These are phyloP conservation scores for Abscondita cerata DNA, from an alignment of 2,888 invertebrate genomes.

Conservation along the genomic window DNA sequence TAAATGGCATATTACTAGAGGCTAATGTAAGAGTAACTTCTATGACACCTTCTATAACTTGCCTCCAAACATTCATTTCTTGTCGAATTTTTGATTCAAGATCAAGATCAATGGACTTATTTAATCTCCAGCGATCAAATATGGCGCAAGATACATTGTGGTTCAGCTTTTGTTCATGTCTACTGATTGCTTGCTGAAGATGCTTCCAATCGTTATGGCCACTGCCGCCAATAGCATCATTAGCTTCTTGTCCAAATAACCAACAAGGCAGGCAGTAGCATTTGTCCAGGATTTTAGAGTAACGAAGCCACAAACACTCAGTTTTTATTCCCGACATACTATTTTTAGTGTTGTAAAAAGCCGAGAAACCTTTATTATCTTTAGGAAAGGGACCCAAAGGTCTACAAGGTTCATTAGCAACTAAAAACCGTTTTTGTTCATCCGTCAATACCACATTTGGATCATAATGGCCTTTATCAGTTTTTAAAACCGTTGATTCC, in stretches of 20 bases:
- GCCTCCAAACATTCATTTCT: conserved; percentile 2
- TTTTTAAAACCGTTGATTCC: no score
- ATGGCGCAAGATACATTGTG: conserved; percentile 8
- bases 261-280: conserved; percentile 15
- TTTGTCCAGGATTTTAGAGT: conserved; percentile 7
- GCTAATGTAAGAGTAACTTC: conserved; percentile 3
- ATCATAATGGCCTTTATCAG: no score
- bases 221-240: conserved; percentile 6
- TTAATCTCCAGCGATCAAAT: conserved; percentile 7
- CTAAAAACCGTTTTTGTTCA: conserved; percentile 8
- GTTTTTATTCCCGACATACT: conserved; percentile 9
- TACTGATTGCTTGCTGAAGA: conserved; percentile 8
- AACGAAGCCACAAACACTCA: conserved; percentile 10
- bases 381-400: conserved; percentile 9
- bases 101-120: neutral
- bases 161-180: conserved; percentile 6
- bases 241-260: no score
- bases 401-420: conserved; percentile 8
- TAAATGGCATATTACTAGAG: neutral
- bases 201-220: neutral
- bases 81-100: conserved; percentile 6
- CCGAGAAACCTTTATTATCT: conserved; percentile 5
- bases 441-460: no score
- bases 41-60: neutral
- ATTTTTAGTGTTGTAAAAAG: conserved; percentile 5